Percentiles rank a stretch among this genome's conserved stretches.
Conservation (phyloP, 2,888 invertebrate species). For the Isotomurus palustris region DNA sequence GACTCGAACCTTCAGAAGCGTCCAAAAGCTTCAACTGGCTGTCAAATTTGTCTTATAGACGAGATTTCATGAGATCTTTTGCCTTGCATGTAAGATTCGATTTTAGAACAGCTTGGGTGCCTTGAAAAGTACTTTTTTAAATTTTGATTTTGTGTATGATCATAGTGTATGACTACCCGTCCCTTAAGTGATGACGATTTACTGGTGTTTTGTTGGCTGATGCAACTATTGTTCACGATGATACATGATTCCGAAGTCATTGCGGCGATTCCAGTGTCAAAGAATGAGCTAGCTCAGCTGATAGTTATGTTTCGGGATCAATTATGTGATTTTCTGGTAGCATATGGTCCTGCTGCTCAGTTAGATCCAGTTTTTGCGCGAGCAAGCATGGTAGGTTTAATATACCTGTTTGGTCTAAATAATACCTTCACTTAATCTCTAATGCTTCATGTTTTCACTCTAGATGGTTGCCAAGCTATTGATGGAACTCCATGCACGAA, state of each 20-base stretch:
- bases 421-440: no score
- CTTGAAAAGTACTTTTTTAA: no score
- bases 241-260: conserved; percentile 83
- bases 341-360: no score
- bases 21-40: conserved; percentile 48
- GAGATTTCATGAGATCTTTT: conserved; percentile 22
- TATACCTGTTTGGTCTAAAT: no score
- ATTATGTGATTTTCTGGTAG: conserved; percentile 6
- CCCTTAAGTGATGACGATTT: conserved; percentile 19
- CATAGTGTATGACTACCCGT: conserved; percentile 10
- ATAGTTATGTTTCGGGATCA: not conserved
- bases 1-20: conserved; percentile 50
- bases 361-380: conserved; percentile 3
- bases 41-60: conserved; percentile 17
- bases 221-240: conserved; percentile 73
- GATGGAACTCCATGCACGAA: conserved; percentile 77
- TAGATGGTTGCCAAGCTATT: conserved; percentile 69
- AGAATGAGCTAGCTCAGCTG: conserved; percentile 47
- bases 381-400: conserved; percentile 21
- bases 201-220: conserved; percentile 72
- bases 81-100: conserved; percentile 17
- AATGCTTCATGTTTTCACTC: no score
- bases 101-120: not conserved
- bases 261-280: conserved; percentile 43
- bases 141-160: no score